Evolutionary conservation across 2,113 vertebrate genomes (phyloP), one percentile per base, ranked within the genome.

Genomic region (Scatophagus argus): DNA sequence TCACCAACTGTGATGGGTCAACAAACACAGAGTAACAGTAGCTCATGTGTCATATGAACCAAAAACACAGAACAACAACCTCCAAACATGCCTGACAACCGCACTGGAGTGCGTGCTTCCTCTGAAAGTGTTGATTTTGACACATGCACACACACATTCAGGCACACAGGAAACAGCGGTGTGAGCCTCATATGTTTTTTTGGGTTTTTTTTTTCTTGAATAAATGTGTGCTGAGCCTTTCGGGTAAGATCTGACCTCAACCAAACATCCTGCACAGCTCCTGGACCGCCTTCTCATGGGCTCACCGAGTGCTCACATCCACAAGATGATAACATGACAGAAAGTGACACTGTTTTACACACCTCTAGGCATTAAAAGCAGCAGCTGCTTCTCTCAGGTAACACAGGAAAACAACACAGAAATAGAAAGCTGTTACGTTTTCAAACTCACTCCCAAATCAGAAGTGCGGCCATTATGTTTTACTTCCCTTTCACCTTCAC

Each of bases 91-190:
- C 16, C 14, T 29, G 31, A 67, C 59, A 47, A 74, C 68, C 52
- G 12, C 64, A 81, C 5, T 44, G 21, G 68, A 85, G 58, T 75
- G 23, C 38, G 72, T 79, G 49, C 86, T 92, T 91, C 86, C 89
- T 87, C 70, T 64, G 25, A 49, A 58, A 83, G 34, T 39, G 43
- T 69, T 41, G 47, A 56, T 63, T 81, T 25, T 41, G 58, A 81
- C 76, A 77, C 55, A 38, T 7, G 34, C 25, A n/a, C 23, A 32
- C 25, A 44, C 25, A 59, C 47, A 52, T 16, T 61, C 44, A 59
- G 19, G 67, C 7, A 56, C 62, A 86, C 90, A 91, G 90, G 92
- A 93, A 92, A 54, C 68, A n/a, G 81, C 2, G 36, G 72, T 69
- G 4, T 8, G 10, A 59, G 69, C 61, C 46, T 63, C 55, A 12